These are phyloP conservation scores for Leuciscus idus DNA, from an alignment of 2,113 vertebrate genomes.

Conservation along the genomic window DNA sequence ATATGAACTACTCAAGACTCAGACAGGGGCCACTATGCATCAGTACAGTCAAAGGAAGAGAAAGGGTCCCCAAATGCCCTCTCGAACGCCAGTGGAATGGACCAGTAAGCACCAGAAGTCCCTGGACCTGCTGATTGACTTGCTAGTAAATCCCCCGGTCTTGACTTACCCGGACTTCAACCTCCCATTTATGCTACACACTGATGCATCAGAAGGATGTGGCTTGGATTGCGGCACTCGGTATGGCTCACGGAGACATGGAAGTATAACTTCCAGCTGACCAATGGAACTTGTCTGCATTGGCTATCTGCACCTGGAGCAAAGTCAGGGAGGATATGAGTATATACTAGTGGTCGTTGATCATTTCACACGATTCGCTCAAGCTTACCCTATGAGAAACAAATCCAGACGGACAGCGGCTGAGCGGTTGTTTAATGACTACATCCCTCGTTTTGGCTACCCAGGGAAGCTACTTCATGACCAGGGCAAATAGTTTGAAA, in stretches of 20 bases:
- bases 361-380: background rate
- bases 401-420: background rate
- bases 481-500: background rate
- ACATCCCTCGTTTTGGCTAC: background rate
- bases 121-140: background rate
- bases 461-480: background rate
- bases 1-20: constrained; percentile 45
- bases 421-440: background rate
- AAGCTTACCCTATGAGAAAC: background rate
- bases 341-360: background rate
- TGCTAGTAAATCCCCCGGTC: background rate
- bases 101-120: background rate
- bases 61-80: background rate
- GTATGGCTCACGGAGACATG: constrained; percentile 26
- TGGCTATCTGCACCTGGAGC: background rate
- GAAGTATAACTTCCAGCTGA: background rate
- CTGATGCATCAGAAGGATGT: background rate
- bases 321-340: background rate
- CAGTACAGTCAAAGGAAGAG: background rate
- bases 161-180: background rate
- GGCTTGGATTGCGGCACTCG: background rate
- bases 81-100: background rate
- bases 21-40: background rate
- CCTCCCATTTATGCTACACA: background rate
- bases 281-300: constrained; percentile 14